These are phyloP conservation scores for Quiscalus mexicanus DNA, from an alignment of 2,113 vertebrate species.

Conservation along the genomic window DNA sequence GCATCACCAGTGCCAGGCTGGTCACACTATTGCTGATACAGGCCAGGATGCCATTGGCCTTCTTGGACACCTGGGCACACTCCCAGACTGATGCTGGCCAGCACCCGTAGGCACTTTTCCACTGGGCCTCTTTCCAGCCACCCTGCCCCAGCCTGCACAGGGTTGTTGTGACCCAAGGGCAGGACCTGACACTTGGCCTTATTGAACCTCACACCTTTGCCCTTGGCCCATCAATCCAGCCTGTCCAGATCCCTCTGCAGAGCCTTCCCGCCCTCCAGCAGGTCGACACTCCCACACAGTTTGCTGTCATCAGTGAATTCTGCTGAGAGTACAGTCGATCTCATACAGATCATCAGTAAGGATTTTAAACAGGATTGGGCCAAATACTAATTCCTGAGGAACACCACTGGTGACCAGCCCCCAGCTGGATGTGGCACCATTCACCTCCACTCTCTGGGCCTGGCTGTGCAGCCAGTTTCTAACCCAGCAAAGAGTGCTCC, in stretches of 20 bases:
- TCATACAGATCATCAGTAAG: background rate
- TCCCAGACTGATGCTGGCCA: rapidly evolving
- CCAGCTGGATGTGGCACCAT: background rate
- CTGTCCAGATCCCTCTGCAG: background rate
- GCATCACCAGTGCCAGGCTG: background rate
- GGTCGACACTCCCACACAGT: background rate
- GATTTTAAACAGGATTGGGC: background rate
- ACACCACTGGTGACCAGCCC: no score
- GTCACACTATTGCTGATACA: background rate
- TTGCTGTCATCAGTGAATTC: background rate
- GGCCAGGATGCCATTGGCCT: background rate
- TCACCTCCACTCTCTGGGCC: background rate
- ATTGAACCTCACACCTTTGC: background rate
- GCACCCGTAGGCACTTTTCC: rapidly evolving
- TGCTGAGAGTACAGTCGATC: background rate
- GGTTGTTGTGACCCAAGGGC: background rate
- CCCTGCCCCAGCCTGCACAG: background rate
- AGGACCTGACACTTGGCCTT: background rate
- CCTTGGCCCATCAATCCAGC: no score
- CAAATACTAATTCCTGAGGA: background rate
- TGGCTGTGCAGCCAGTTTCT: background rate
- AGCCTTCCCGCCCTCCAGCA: background rate
- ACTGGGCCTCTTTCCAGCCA: background rate
- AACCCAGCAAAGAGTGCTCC: background rate
- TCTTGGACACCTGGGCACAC: no score